Evolutionary conservation across 2,888 invertebrate genomes (phyloP), one percentile per base, ranked within the genome.

Genomic region (Heliconius ethilla): DNA sequence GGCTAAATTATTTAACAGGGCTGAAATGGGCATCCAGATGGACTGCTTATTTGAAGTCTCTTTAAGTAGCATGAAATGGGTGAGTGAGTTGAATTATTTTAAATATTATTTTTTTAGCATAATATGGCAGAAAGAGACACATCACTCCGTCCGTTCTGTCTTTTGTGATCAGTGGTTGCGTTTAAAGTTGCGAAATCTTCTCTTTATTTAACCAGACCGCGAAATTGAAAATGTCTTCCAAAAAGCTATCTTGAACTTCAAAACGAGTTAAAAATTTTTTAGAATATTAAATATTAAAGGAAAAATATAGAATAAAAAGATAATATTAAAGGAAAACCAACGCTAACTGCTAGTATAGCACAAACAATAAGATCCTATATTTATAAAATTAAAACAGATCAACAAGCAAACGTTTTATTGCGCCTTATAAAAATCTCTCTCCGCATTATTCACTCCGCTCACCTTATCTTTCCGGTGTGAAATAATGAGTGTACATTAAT

Each of bases 401-500:
- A 67, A 75, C 45, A 72, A 75, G 66, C 40, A 22, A 27, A 51
- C 37, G 37, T n/a, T 69, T 77, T 78, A 79, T 81, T 81, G 78
- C 70, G 76, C 15, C 76, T 74, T 79, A 78, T 75, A 79, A 78
- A 78, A 78, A 78, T 81, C 76, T 79, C 75, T 79, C 70, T 66
- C 73, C 75, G 63, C 78, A 80, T 79, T 77, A 78, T 79, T 80
- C 80, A 79, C 78, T 77, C 75, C 78, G 76, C 77, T 77, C 75
- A 59, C 81, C 81, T 81, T 81, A 81, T 81, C 81, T 81, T 75
- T 81, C 79, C 81, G 78, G 81, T 79, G 81, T 81, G 79, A 81
- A 81, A 81, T 81, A 81, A 81, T 81, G 81, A 81, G 81, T 70
- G 75, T 75, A 79, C 81, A 81, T 81, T 81, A 81, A 81, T 81